phyloP scores from a whole-genome alignment of 1,140 invertebrate species.

The Heterodera carotae region DNA sequence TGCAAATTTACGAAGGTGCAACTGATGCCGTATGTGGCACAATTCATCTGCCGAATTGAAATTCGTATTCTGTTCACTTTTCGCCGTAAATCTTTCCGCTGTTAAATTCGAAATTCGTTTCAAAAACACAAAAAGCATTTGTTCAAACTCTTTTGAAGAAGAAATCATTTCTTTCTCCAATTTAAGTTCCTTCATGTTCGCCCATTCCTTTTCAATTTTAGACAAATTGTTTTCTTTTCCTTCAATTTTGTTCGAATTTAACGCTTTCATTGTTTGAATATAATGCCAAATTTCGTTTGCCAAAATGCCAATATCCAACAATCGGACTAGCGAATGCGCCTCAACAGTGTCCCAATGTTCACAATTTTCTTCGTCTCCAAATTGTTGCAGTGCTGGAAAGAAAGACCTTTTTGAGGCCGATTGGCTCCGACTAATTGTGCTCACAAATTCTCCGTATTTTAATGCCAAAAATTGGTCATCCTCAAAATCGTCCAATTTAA shows the following conservation, averaged over 20 bases:
- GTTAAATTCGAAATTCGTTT: not conserved
- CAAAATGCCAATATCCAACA: not conserved
- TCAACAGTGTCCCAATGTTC: not conserved
- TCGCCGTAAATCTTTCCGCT: not conserved
- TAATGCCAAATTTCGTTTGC: conserved; percentile 1
- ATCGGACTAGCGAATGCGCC: not conserved
- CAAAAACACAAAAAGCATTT: not conserved
- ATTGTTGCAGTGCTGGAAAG: too few species aligned
- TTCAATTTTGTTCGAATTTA: too few species aligned
- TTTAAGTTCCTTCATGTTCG: not conserved
- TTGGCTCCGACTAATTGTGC: not conserved
- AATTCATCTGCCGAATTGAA: not conserved
- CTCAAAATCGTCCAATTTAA: not conserved
- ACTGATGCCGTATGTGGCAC: not conserved
- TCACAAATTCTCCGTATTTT: not conserved
- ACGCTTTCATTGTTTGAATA: not conserved
- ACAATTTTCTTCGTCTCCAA: not conserved
- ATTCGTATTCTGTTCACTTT: not conserved
- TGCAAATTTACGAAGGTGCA: not conserved
- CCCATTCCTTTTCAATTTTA: not conserved
- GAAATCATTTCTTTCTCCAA: not conserved
- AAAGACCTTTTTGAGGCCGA: too few species aligned
- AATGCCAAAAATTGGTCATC: not conserved
- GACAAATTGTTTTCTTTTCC: not conserved
- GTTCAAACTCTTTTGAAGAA: not conserved